These are phyloP conservation scores for Iselma pallidipennis DNA, from an alignment of 2,888 invertebrate species.

Conservation along the genomic window DNA sequence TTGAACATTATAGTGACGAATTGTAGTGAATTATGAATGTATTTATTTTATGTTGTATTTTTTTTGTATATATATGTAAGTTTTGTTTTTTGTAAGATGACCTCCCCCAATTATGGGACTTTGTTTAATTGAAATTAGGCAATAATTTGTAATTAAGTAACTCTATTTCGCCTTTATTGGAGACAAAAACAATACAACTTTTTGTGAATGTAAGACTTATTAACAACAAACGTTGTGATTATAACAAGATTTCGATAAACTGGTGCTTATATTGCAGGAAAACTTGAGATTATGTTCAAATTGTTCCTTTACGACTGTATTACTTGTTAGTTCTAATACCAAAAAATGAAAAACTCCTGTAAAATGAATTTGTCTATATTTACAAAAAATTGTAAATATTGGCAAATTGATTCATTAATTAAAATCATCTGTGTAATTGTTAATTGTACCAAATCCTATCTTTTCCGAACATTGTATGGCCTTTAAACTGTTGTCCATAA, in stretches of 20 bases:
- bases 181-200: too few species aligned
- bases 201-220: too few species aligned
- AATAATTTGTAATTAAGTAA: background rate
- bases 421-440: slow-evolving; percentile 2
- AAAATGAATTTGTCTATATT: background rate
- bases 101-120: background rate
- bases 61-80: background rate
- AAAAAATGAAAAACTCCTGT: too few species aligned
- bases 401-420: background rate
- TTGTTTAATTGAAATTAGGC: background rate
- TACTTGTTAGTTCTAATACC: background rate
- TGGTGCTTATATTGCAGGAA: background rate
- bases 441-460: slow-evolving; percentile 8
- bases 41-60: background rate
- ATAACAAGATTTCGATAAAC: background rate
- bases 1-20: background rate
- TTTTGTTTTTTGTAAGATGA: background rate
- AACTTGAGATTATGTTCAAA: background rate
- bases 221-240: too few species aligned
- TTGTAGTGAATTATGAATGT: background rate
- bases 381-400: background rate
- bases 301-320: background rate
- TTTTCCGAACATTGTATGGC: slow-evolving; percentile 11
- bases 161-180: background rate
- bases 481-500: slow-evolving; percentile 5